A percentile compares a stretch with the other conserved stretches of the same genome.
These are phyloP conservation scores for Watsonalla binaria DNA, from an alignment of 2,888 invertebrate species.

Conservation along the genomic window DNA sequence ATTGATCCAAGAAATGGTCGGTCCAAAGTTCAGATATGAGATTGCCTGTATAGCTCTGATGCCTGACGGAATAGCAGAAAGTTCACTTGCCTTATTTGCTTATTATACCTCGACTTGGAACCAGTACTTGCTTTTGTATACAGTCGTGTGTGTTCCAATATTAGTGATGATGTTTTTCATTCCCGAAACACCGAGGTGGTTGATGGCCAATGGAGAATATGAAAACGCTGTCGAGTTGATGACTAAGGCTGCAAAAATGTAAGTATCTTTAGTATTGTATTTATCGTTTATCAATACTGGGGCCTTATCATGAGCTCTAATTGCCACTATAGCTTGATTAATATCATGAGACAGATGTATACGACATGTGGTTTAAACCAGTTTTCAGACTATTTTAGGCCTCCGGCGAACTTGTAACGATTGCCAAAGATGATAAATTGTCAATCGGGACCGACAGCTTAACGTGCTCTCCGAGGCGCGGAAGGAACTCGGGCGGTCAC, in stretches of 20 bases:
- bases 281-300: too few relatives aligned
- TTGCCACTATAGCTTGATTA: background rate
- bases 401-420: too few relatives aligned
- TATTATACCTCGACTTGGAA: constrained; percentile 44
- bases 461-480: too few relatives aligned
- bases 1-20: constrained; percentile 80
- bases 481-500: too few relatives aligned
- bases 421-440: too few relatives aligned
- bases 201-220: constrained; percentile 37
- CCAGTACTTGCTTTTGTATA: constrained; percentile 30
- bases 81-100: constrained; percentile 39
- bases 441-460: too few relatives aligned
- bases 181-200: constrained; percentile 53
- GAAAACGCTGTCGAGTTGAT: constrained; percentile 33
- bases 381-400: too few relatives aligned
- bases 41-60: constrained; percentile 36
- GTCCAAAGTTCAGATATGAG: constrained; percentile 62
- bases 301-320: constrained; percentile 1
- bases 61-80: constrained; percentile 42
- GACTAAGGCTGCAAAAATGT: constrained; percentile 41
- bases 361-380: too few relatives aligned
- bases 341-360: background rate
- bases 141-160: constrained; percentile 28
- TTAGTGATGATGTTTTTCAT: constrained; percentile 28
- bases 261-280: constrained; percentile 1